phyloP scores from a whole-genome alignment of 2,888 invertebrate species.

The Pomacea canaliculata region DNA sequence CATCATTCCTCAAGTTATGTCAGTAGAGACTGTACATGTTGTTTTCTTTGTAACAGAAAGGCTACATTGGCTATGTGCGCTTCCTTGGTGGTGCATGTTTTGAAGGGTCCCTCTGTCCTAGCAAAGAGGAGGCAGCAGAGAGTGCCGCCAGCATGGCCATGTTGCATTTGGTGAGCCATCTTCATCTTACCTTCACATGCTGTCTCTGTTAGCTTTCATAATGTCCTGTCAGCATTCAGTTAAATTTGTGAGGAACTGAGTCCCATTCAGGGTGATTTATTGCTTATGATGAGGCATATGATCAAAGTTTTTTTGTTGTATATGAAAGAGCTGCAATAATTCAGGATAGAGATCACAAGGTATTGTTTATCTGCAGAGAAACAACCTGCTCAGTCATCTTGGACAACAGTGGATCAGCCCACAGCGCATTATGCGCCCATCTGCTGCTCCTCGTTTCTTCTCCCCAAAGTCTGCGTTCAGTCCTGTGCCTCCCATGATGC shows the following conservation, averaged over 20 bases:
- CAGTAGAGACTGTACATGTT: neutral
- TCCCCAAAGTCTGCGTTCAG: conserved; percentile 66
- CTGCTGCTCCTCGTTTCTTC: conserved; percentile 41
- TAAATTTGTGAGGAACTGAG: no score
- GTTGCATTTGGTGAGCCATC: conserved; percentile 56
- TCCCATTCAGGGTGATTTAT: no score
- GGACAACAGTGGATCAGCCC: no score
- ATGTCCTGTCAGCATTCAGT: no score
- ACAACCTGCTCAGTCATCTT: no score
- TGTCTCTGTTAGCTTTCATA: neutral
- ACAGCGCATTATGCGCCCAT: no score
- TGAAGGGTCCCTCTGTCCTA: conserved; percentile 71
- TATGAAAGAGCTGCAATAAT: no score
- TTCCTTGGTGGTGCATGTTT: conserved; percentile 72
- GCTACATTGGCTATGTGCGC: conserved; percentile 68
- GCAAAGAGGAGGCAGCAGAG: conserved; percentile 71
- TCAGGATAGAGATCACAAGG: neutral
- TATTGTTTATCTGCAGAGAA: conserved; percentile 11
- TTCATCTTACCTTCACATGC: neutral
- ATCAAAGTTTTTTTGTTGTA: no score
- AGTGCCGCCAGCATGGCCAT: conserved; percentile 63
- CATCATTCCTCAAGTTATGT: no score
- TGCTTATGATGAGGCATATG: no score
- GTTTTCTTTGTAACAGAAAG: conserved; percentile 37
- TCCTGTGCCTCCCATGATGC: conserved; percentile 47